Base-by-base conservation (phyloP, 2,113 vertebrate species). In the Cryptotis parvus region DNA sequence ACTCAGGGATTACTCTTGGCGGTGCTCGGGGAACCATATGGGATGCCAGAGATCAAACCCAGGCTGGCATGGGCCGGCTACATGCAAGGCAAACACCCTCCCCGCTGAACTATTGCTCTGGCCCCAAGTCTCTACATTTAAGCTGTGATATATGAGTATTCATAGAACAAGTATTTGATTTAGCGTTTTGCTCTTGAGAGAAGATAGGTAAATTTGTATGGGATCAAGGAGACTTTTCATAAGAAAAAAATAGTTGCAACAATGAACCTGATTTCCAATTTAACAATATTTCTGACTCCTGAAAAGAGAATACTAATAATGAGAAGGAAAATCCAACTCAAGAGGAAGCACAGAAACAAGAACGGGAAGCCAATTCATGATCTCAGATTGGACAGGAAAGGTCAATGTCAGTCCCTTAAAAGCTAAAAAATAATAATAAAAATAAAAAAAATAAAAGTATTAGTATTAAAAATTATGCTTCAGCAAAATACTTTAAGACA, bases 111-210 rank as follows among this genome's bases (percentile, higher is more conserved):
- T n/a, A n/a, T n/a, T n/a, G n/a, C n/a, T n/a, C n/a, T n/a, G n/a
- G n/a, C n/a, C n/a, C 89, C 90, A 74, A 73, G 22, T 1, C 43
- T 86, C 27, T 73, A 63, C 72, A 77, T 63, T 84, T 12, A 87
- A 80, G 58, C 18, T 82, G n/a, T 55, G 26, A 92, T 75, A 69
- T 29, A 63, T 3, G 37, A 39, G 18, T 12, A 84, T 81, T 4
- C 39, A 3, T 52, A 68, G 61, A 66, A 73, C 11, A 84, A 80
- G 6, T 70, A 10, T 15, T 77, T 39, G 3, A 74, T 26, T 87
- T 35, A 85, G 11, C n/a, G 65, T 88, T 84, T 52, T 39, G 11
- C 41, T 75, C n/a, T n/a, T 75, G 41, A 87, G 14, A 2, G 16
- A 39, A 43, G n/a, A 27, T 66, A 1, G 10, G 2, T 87, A 69